A percentile compares a stretch with the other conserved stretches of the same genome.
Conservation (phyloP, 2,113 vertebrate species). For the Mormyrus lacerda region DNA sequence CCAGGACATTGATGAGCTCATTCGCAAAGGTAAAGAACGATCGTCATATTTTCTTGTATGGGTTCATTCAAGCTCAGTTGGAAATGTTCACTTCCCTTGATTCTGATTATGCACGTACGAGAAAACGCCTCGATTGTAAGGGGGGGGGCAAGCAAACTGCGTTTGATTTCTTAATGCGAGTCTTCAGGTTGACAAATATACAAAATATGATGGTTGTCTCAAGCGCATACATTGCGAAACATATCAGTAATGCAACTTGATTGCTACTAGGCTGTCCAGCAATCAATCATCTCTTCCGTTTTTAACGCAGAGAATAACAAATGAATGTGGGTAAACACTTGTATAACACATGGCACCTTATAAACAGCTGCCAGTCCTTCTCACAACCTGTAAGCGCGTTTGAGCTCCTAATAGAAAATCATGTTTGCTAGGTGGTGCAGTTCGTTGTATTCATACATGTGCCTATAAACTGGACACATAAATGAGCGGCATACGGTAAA, state of each 20-base stretch:
- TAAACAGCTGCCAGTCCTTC: neutral
- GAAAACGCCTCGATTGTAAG: neutral
- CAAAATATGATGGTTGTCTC: neutral
- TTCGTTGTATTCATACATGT: neutral
- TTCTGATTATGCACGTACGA: neutral
- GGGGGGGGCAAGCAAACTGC: neutral
- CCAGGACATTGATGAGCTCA: slow-evolving; percentile 81
- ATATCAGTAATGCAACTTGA: neutral
- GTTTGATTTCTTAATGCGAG: neutral
- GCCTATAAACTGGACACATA: neutral
- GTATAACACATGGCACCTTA: neutral
- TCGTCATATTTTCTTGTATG: neutral
- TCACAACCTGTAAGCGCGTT: neutral
- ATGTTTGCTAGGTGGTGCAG: neutral
- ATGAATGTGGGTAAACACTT: neutral
- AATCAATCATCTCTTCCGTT: neutral
- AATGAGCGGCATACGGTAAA: neutral
- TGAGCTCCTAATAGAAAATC: neutral
- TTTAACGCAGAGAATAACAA: neutral
- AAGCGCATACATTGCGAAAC: neutral
- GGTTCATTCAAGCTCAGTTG: neutral
- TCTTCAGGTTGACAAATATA: neutral
- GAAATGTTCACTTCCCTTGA: neutral
- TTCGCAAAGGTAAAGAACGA: slow-evolving; percentile 79
- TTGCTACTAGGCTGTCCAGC: neutral